Percentiles rank a stretch among this genome's conserved stretches.
These are phyloP conservation scores for Ascaphus truei DNA, from an alignment of 2,113 vertebrate genomes.

Conservation along the genomic window DNA sequence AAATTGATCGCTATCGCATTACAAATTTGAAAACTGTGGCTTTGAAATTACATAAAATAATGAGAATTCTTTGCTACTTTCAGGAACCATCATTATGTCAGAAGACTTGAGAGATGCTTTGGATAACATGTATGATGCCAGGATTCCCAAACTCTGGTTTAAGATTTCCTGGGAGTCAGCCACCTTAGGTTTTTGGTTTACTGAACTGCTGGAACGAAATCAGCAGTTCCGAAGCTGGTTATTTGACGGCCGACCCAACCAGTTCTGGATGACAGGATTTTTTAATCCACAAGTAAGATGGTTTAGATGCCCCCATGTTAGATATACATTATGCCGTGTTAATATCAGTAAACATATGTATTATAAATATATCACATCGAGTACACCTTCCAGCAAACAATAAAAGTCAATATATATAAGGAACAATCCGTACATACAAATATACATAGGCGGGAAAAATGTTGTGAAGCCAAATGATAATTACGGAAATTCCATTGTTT, in stretches of 20 bases:
- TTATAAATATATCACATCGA: too few species aligned
- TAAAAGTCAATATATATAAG: too few species aligned
- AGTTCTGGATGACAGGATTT: slow-evolving; percentile 81
- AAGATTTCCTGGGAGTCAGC: slow-evolving; percentile 74
- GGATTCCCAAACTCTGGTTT: slow-evolving; percentile 70
- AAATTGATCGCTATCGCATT: too few species aligned
- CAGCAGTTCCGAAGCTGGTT: slow-evolving; percentile 73
- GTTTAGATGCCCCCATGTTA: background rate
- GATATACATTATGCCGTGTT: background rate
- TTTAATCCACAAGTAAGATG: slow-evolving; percentile 74
- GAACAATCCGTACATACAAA: too few species aligned
- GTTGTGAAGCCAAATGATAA: too few species aligned
- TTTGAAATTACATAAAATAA: background rate
- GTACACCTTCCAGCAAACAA: too few species aligned
- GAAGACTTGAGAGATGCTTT: slow-evolving; percentile 75
- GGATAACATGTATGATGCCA: slow-evolving; percentile 74
- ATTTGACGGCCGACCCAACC: slow-evolving; percentile 59
- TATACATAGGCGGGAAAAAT: too few species aligned
- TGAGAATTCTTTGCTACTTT: slow-evolving; percentile 35
- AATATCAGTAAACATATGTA: too few species aligned
- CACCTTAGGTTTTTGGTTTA: slow-evolving; percentile 81
- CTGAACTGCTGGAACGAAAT: slow-evolving; percentile 77
- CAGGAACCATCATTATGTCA: slow-evolving; percentile 79
- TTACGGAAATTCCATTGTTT: too few species aligned
- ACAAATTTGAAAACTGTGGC: too few species aligned